A percentile compares a stretch with the other conserved stretches of the same genome.
phyloP scores from a whole-genome alignment of 1,140 invertebrate genomes.

The Tetragonula clypearis region DNA sequence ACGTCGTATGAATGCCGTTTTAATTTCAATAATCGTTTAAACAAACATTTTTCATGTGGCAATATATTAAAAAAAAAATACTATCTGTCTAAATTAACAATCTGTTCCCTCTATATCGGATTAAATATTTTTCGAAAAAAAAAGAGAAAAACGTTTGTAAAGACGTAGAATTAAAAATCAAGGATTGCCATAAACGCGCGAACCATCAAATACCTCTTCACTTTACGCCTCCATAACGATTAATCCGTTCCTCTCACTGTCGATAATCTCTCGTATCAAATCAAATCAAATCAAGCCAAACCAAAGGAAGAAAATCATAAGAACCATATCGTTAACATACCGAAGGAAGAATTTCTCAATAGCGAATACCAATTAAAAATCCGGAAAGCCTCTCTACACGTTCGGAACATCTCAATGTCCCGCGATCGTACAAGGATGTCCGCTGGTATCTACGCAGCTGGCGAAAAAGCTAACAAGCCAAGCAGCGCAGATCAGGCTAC shows the following conservation, averaged over 20 bases:
- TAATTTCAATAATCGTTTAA: background rate
- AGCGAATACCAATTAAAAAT: background rate
- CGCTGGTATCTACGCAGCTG: constrained; percentile 13
- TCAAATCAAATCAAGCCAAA: background rate
- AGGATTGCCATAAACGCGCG: background rate
- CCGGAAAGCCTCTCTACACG: background rate
- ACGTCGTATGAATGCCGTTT: background rate
- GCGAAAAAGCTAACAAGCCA: background rate
- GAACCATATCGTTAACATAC: background rate
- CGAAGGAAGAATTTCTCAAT: background rate
- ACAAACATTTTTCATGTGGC: background rate
- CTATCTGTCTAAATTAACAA: too few species aligned
- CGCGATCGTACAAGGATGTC: constrained; percentile 16
- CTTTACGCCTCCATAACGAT: background rate
- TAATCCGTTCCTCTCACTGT: background rate
- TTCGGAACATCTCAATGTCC: background rate
- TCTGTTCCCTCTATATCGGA: too few species aligned
- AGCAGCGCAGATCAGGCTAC: background rate
- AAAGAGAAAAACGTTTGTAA: background rate
- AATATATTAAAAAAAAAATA: background rate
- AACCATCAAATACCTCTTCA: too few species aligned
- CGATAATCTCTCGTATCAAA: background rate
- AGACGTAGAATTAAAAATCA: background rate
- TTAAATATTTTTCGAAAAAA: background rate
- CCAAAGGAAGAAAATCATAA: background rate